Base-by-base conservation (phyloP, 2,888 invertebrate species). In the Petrophora chlorosata region DNA sequence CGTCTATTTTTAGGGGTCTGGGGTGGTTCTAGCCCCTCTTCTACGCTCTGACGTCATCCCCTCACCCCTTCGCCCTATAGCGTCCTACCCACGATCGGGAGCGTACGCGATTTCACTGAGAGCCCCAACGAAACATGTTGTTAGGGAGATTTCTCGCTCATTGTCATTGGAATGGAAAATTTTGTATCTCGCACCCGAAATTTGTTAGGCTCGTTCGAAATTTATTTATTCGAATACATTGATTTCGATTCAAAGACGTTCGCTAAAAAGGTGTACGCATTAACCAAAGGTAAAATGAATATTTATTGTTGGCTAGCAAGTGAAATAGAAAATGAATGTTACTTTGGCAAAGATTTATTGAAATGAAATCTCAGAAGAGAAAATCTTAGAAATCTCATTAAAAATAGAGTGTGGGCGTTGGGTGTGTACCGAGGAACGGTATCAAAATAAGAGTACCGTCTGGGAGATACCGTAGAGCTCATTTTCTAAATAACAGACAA, bases 1-100 rank as follows among this genome's bases (percentile, higher is more conserved):
- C 65, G 60, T 82, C 88, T 89, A 88, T 88, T 89, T 87, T 82
- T 87, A 86, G 85, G 82, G 81, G 71, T 64, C 56, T 55, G 59
- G 76, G 77, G 79, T 62, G 70, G 65, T 53, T 49, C 50, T 49
- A 63, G 55, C 60, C 53, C 29, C 36, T 26, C 48, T 58, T 53
- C n/a, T 13, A 2, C 12, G 61, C 65, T 49, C 60, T 67, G 79
- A 84, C 86, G 84, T 78, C 76, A 78, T 73, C 68, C 13, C 61
- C 59, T 59, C 65, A 60, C 62, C 63, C 51, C 55, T 44, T 68
- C 70, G 65, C 61, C 70, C 59, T 49, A 51, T 42, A 58, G 44
- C 62, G 52, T 59, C 67, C 65, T 59, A 52, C 56, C 59, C 60
- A 41, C 49, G 59, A 55, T 63, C 55, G 61, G 63, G 64, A 64